Percentiles rank a stretch among this genome's conserved stretches.
These are phyloP conservation scores for Lottia gigantea DNA, from an alignment of 2,888 invertebrate species.

Conservation along the genomic window DNA sequence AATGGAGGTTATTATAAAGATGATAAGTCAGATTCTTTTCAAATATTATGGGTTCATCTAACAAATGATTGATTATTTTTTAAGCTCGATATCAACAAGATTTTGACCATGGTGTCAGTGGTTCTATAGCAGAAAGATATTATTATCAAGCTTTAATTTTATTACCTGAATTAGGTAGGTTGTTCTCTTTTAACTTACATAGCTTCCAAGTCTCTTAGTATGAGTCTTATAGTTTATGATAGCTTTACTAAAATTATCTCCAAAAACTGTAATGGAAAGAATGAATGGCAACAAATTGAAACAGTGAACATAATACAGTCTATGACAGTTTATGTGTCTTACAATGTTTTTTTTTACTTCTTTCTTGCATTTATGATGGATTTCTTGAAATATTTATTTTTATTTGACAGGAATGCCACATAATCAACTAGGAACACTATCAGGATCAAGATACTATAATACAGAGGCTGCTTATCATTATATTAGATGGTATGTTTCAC, in stretches of 20 bases:
- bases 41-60: too few species aligned
- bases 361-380: too few species aligned
- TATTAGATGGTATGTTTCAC: conserved; percentile 76
- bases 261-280: too few species aligned
- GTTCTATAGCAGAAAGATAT: conserved; percentile 81
- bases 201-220: too few species aligned
- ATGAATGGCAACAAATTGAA: too few species aligned
- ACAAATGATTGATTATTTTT: conserved; percentile 24
- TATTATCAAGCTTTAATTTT: conserved; percentile 74
- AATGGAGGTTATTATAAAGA: too few species aligned
- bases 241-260: too few species aligned
- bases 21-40: too few species aligned
- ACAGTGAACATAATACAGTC: too few species aligned
- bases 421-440: conserved; percentile 92
- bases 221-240: too few species aligned
- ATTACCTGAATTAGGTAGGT: conserved; percentile 65
- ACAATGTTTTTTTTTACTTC: too few species aligned
- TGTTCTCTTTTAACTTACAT: neutral
- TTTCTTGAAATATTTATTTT: neutral
- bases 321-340: too few species aligned
- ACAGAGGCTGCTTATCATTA: conserved; percentile 91
- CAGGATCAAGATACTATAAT: conserved; percentile 78
- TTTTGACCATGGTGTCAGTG: conserved; percentile 75
- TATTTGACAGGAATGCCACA: conserved; percentile 82
- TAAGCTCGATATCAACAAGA: conserved; percentile 84